Evolutionary conservation across 2,113 vertebrate genomes (phyloP), one percentile per base, ranked within the genome.

Genomic region (Myotis yumanensis): DNA sequence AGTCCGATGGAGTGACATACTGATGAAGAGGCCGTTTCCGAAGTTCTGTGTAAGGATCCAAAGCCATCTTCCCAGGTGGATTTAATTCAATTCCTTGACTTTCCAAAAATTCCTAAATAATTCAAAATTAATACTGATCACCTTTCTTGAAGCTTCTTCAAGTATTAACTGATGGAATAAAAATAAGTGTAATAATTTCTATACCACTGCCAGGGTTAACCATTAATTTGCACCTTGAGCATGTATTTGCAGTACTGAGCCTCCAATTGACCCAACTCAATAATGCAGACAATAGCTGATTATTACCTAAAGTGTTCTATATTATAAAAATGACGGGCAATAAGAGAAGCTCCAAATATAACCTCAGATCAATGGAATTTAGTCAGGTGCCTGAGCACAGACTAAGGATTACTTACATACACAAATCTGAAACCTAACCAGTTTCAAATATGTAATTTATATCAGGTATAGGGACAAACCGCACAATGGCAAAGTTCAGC

Each of bases 1-100:
- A 98, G 69, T 98, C 96, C 0, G 99, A 95, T 0, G 99, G 98
- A 0, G 98, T 97, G 59, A 96, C 54, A 66, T 95, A 98, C 52
- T 97, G 97, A 5, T 85, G 98, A 37, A 83, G 2, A 18, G 98
- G 98, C 7, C 85, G 97, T 89, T 48, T 96, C 8, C 97, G 98
- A 3, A 73, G 87, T 76, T 98, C 97, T 5, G 87, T 98, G 97
- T 99, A 99, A 37, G 98, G 98, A 93, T 99, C 99, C 0, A 83
- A 95, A 69, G 98, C 98, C 97, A 98, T 98, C 3, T 95, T 95
- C 97, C 99, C 99, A 9, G 99, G 98, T 7, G 99, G 98, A 72
- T 99, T 99, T 97, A 99, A 73, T 88, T 98, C 96, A 73, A 99
- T 99, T 62, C 99, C 99, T 96, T 99, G 98, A 91, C 99, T 99